Evolutionary conservation across 2,113 vertebrate species (phyloP).

Genomic region (Sylvia atricapilla): DNA sequence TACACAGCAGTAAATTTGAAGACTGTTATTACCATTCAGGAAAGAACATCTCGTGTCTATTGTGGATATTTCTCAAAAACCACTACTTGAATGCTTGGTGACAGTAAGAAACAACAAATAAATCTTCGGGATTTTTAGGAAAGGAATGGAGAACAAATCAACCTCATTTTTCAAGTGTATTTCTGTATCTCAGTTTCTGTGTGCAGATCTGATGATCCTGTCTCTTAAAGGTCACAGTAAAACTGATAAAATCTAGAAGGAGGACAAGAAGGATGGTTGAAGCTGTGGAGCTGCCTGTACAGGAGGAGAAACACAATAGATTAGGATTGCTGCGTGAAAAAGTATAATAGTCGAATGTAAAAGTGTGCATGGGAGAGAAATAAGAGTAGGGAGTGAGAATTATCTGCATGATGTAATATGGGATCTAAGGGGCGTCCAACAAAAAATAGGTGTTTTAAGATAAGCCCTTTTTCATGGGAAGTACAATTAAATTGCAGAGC

Average conservation of each 20-base stretch:
- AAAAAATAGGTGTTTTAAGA: neutral
- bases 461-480: neutral
- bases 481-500: neutral
- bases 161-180: neutral
- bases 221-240: conserved; percentile 2
- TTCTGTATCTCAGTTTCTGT: neutral
- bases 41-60: neutral
- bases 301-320: neutral
- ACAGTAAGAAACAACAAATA: neutral
- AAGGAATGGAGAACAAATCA: neutral
- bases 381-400: neutral
- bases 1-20: neutral
- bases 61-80: neutral
- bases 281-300: neutral
- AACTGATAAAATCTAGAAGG: neutral
- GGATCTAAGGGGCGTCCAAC: neutral
- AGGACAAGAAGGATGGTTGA: neutral
- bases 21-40: neutral
- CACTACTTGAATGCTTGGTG: neutral
- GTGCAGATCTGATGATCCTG: neutral
- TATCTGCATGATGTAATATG: neutral
- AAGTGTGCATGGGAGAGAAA: neutral
- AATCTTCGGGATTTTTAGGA: neutral
- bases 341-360: neutral
- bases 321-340: neutral